Conservation (phyloP, 2,888 invertebrate species). For the Aleiodes testaceus region DNA sequence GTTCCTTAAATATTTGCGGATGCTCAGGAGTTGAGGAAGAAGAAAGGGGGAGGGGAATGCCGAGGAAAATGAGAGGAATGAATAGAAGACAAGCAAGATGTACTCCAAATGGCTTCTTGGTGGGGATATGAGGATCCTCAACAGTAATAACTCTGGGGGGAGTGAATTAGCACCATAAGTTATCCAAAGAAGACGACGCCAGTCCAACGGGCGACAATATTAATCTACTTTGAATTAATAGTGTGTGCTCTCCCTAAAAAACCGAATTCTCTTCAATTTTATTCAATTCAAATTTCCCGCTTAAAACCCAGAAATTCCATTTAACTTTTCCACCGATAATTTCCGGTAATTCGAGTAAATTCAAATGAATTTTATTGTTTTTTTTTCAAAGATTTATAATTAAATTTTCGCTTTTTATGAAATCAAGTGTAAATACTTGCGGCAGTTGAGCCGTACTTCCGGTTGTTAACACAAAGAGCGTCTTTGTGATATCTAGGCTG, state of each 20-base stretch:
- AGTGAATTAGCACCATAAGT: slow-evolving; percentile 72
- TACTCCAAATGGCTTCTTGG: slow-evolving; percentile 31
- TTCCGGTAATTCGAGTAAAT: background rate
- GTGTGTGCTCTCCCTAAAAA: slow-evolving; percentile 31
- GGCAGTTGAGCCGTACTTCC: slow-evolving; percentile 16
- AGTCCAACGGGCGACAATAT: slow-evolving; percentile 68
- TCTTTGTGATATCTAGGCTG: slow-evolving; percentile 14
- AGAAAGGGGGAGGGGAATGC: slow-evolving; percentile 43
- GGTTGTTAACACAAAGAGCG: slow-evolving; percentile 12
- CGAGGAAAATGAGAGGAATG: slow-evolving; percentile 43
- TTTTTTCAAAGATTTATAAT: background rate
- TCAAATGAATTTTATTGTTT: background rate
- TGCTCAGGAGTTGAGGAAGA: slow-evolving; percentile 17
- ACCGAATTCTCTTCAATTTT: background rate
- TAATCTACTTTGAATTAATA: slow-evolving; percentile 73
- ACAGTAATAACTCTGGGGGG: slow-evolving; percentile 61
- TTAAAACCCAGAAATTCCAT: too few relatives aligned
- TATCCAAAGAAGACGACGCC: slow-evolving; percentile 63
- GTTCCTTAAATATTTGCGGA: slow-evolving; percentile 43
- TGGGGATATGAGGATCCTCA: slow-evolving; percentile 38
- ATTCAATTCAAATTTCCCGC: background rate
- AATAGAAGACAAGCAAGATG: slow-evolving; percentile 32
- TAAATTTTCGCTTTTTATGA: background rate
- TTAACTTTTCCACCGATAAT: too few relatives aligned
- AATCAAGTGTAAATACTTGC: slow-evolving; percentile 4